A percentile compares a stretch with the other conserved stretches of the same genome.
Evolutionary conservation across 2,888 invertebrate genomes (phyloP).

Genomic region (Clistopyga incitator): DNA sequence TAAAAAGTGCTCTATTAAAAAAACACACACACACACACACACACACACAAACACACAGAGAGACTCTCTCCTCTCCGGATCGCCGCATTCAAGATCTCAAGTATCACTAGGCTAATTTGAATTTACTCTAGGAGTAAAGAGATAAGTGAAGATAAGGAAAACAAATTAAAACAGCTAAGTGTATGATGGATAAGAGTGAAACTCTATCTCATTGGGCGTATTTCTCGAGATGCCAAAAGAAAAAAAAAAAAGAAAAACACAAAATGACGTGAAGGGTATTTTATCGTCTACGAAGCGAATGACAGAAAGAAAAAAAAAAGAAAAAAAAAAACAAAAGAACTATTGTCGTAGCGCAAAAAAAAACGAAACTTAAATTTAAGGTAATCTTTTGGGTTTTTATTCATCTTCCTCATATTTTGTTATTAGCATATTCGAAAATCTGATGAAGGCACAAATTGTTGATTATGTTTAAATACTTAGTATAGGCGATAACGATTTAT

Average conservation of each 20-base stretch:
- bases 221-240: conserved; percentile 37
- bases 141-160: not conserved
- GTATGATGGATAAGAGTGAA: conserved; percentile 54
- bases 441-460: conserved; percentile 67
- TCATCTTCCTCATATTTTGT: conserved; percentile 52
- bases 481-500: conserved; percentile 25
- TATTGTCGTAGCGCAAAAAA: conserved; percentile 71
- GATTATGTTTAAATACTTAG: conserved; percentile 51
- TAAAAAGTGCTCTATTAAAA: not conserved
- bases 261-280: conserved; percentile 48
- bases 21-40: not conserved
- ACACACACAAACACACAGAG: not conserved
- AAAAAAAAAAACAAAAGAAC: conserved; percentile 50
- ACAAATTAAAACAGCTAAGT: conserved; percentile 39
- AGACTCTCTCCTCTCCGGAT: conserved; percentile 32
- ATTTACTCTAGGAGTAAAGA: conserved; percentile 47
- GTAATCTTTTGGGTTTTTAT: conserved; percentile 60
- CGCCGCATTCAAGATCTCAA: conserved; percentile 65
- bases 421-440: conserved; percentile 65
- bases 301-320: not conserved
- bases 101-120: conserved; percentile 75
- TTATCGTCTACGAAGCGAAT: conserved; percentile 56
- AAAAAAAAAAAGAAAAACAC: conserved; percentile 2
- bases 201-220: conserved; percentile 43
- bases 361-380: conserved; percentile 66